Base-by-base conservation (phyloP, 2,113 vertebrate genomes). In the Aix galericulata region DNA sequence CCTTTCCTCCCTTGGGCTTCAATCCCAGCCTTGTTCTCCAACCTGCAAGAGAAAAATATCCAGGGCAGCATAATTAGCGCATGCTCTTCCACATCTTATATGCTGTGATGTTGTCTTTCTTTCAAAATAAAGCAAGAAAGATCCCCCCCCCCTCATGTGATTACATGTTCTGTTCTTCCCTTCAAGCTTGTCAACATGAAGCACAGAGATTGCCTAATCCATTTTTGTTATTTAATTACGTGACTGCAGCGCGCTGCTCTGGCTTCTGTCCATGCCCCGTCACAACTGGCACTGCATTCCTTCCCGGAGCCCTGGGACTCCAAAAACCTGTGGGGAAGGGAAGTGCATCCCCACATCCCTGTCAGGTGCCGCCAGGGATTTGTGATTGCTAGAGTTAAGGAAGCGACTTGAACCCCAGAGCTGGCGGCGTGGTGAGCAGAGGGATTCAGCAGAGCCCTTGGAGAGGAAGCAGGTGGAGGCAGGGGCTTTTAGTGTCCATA, bases 161-260 rank as follows among this genome's bases (percentile, higher is more conserved):
- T 95, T 83, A 86, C 82, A 68, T 79, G 91, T 88, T 94, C 94
- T 95, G 86, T 92, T 95, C 79, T 94, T 81, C 86, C 88, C 88
- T 95, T 79, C 90, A 75, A 91, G 86, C 80, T 66, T 84, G 93
- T 91, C 90, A 81, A 86, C 32, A 18, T 82, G 92, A 84, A 88
- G 90, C 90, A 60, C 91, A 40, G 80, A 83, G 90, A 90, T 91
- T 93, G 83, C 94, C 94, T 96, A 79, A 96, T 94, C 93, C 73
- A 74, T 79, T 82, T 88, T 81, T 12, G 83, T 93, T 92, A 93
- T 92, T 95, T 83, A 75, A 96, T 95, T 94, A 93, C 0, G 56
- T 93, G 92, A 26, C 83, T 38, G 16, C 2, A 46, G 81, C 66
- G 59, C 14, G 17, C 56, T n/a, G 76, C n/a, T n/a, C 86, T 92